Conservation (phyloP, 2,113 vertebrate genomes). For the Calyptomena viridis region DNA sequence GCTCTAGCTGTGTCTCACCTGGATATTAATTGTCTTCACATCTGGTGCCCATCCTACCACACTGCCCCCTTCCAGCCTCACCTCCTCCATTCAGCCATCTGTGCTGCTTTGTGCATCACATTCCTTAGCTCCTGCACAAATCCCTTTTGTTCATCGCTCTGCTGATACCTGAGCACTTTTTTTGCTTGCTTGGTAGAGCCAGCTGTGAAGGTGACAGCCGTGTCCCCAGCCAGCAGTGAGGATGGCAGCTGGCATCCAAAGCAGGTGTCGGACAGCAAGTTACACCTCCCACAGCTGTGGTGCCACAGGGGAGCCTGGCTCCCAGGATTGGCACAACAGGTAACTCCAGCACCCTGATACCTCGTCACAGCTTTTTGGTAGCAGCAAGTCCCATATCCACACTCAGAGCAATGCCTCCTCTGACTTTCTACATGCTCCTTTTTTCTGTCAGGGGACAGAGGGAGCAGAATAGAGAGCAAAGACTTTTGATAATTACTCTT, state of each 20-base stretch:
- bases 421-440: not conserved
- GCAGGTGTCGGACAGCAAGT: not conserved
- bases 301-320: rapidly evolving
- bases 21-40: not conserved
- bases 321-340: not conserved
- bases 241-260: not conserved
- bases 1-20: not conserved
- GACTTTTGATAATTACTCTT: not conserved
- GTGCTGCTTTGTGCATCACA: rapidly evolving
- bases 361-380: not conserved
- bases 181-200: not conserved
- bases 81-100: not conserved
- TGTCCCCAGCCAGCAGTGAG: not conserved
- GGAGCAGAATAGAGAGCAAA: not conserved
- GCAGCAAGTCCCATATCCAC: not conserved
- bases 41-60: not conserved
- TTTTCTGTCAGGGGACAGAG: not conserved
- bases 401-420: not conserved
- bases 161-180: not conserved
- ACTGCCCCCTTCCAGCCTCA: not conserved
- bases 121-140: not conserved
- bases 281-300: rapidly evolving
- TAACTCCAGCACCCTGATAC: rapidly evolving
- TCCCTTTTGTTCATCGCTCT: not conserved
- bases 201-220: not conserved